Evolutionary conservation across 2,113 vertebrate genomes (phyloP).

Genomic region (Recurvirostra avosetta): DNA sequence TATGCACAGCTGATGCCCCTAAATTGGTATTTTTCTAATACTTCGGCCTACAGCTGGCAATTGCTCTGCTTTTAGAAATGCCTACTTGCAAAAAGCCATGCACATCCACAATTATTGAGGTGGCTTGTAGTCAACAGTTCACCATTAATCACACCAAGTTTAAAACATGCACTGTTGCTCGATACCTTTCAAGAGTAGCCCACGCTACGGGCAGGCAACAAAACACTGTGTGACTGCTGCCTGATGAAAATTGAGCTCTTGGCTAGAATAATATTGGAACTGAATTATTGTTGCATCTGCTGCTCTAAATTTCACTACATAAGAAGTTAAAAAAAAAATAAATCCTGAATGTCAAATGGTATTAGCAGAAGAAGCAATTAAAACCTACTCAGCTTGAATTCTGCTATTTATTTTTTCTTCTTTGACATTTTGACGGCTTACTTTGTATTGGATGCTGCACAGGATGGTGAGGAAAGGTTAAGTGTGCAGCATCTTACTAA

Average conservation of each 20-base stretch:
- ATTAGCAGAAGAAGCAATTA: not conserved
- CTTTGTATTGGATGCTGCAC: not conserved
- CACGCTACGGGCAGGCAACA: not conserved
- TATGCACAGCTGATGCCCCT: not conserved
- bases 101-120: not conserved
- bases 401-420: not conserved
- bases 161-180: not conserved
- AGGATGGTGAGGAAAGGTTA: not conserved
- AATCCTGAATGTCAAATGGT: not conserved
- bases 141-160: not conserved
- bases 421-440: conserved; percentile 24
- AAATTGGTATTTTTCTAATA: not conserved
- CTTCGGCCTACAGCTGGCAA: not conserved
- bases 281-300: not conserved
- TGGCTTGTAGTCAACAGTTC: not conserved
- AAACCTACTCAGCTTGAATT: not conserved
- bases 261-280: not conserved
- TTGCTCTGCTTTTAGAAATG: not conserved
- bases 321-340: not conserved
- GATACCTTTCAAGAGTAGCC: not conserved
- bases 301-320: not conserved
- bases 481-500: not conserved
- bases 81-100: not conserved
- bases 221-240: not conserved
- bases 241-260: not conserved